phyloP scores from a whole-genome alignment of 2,888 invertebrate genomes.

The Drosophila anomalata region DNA sequence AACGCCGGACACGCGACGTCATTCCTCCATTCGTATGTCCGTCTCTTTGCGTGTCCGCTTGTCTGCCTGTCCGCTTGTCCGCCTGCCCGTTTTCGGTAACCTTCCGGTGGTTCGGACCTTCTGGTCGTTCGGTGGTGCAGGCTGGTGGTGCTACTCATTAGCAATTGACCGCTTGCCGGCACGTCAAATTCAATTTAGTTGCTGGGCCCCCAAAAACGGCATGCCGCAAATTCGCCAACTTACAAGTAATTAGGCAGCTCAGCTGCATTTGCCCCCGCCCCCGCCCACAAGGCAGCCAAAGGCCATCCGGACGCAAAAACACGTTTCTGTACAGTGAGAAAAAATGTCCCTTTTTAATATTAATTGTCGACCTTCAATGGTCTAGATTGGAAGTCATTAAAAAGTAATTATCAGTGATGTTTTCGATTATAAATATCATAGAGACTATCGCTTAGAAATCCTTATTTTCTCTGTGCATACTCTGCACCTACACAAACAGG shows the following conservation, averaged over 20 bases:
- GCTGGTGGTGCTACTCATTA: slow-evolving; percentile 35
- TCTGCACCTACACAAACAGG: slow-evolving; percentile 8
- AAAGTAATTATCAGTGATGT: background rate
- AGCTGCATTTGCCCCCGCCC: slow-evolving; percentile 43
- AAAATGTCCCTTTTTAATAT: background rate
- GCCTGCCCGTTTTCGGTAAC: slow-evolving; percentile 14
- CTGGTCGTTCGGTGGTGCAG: slow-evolving; percentile 3
- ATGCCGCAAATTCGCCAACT: slow-evolving; percentile 80
- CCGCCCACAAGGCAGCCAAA: slow-evolving; percentile 21
- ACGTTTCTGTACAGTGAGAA: background rate
- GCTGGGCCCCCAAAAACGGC: slow-evolving; percentile 55
- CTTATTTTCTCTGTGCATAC: background rate
- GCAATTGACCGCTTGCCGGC: slow-evolving; percentile 46
- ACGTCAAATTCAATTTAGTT: slow-evolving; percentile 80
- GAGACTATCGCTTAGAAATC: background rate
- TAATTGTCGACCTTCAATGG: background rate
- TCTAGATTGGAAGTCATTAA: background rate
- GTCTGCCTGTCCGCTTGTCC: background rate
- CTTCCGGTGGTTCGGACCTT: slow-evolving; percentile 17
- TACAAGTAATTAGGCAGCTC: slow-evolving; percentile 82
- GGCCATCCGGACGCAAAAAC: slow-evolving; percentile 13
- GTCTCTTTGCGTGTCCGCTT: no score
- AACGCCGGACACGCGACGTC: slow-evolving; percentile 73
- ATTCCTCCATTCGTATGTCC: slow-evolving; percentile 51
- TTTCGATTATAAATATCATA: background rate